A percentile compares a stretch with the other conserved stretches of the same genome.
Conservation (phyloP, 2,113 vertebrate genomes). For the Microcebus lehilahytsara region DNA sequence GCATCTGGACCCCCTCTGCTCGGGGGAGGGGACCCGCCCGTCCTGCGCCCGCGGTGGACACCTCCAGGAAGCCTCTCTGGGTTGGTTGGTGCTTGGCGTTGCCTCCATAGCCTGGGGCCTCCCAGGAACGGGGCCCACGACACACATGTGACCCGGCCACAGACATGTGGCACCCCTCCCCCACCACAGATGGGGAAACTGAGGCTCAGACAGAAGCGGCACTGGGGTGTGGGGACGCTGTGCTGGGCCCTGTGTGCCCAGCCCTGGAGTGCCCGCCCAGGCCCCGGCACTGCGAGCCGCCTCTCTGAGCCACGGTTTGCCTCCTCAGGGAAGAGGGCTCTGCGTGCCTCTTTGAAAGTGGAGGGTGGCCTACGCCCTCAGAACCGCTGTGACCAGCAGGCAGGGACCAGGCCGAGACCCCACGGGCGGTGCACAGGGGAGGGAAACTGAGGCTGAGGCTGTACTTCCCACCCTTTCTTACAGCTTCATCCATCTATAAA, state of each 20-base stretch:
- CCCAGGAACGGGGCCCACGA: accelerated
- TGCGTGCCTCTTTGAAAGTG: not conserved
- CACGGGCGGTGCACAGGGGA: not conserved
- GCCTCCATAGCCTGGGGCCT: accelerated
- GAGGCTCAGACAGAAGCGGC: not conserved
- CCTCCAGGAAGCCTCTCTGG: not conserved
- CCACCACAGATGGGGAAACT: not conserved
- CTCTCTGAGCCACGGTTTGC: not conserved
- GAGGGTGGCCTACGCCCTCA: accelerated
- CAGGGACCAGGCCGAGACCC: accelerated
- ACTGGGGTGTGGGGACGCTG: accelerated
- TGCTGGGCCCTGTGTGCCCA: no score
- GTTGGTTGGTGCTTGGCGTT: not conserved
- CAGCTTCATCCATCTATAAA: not conserved
- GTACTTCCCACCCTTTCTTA: not conserved
- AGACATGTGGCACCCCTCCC: not conserved
- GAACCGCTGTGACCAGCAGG: accelerated
- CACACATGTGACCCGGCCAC: accelerated
- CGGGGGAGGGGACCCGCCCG: not conserved
- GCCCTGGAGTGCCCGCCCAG: not conserved
- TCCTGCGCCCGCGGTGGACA: accelerated
- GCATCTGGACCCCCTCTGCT: no score
- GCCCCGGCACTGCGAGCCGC: accelerated
- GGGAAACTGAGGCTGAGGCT: not conserved
- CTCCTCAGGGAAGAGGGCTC: no score